Conservation (phyloP, 2,113 vertebrate genomes). For the Maylandia zebra region DNA sequence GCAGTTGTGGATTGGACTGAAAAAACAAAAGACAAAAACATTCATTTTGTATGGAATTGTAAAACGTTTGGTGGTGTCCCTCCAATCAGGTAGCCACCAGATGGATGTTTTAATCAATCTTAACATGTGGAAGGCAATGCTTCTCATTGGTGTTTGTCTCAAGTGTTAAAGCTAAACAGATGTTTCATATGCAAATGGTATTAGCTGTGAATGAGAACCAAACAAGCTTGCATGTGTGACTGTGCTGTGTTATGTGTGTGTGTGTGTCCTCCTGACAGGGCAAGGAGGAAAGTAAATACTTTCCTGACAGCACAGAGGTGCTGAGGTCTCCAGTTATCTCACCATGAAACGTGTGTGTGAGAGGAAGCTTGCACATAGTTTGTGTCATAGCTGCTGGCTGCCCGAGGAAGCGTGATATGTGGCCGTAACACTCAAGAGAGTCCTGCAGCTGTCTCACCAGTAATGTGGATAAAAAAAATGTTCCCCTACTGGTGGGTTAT, state of each 20-base stretch:
- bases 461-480: constrained; percentile 16
- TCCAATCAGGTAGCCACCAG: background rate
- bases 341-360: constrained; percentile 22
- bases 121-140: background rate
- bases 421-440: constrained; percentile 27
- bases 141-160: background rate
- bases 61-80: background rate
- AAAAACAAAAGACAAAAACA: background rate
- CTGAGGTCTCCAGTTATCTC: constrained; percentile 36
- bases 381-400: constrained; percentile 48
- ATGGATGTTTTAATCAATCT: background rate
- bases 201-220: constrained; percentile 13
- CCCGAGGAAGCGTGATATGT: constrained; percentile 42
- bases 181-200: constrained; percentile 36
- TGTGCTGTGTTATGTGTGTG: background rate
- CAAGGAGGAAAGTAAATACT: constrained; percentile 17
- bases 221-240: background rate
- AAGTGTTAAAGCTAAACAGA: constrained; percentile 12
- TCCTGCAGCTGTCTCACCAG: constrained; percentile 38
- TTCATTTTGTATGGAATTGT: background rate
- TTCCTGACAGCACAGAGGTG: constrained; percentile 35
- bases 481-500: constrained; percentile 9
- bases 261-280: background rate
- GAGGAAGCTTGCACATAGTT: constrained; percentile 36
- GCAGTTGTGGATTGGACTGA: background rate